Base-by-base conservation (phyloP, 2,113 vertebrate genomes). In the Pachypanchax playfairii region DNA sequence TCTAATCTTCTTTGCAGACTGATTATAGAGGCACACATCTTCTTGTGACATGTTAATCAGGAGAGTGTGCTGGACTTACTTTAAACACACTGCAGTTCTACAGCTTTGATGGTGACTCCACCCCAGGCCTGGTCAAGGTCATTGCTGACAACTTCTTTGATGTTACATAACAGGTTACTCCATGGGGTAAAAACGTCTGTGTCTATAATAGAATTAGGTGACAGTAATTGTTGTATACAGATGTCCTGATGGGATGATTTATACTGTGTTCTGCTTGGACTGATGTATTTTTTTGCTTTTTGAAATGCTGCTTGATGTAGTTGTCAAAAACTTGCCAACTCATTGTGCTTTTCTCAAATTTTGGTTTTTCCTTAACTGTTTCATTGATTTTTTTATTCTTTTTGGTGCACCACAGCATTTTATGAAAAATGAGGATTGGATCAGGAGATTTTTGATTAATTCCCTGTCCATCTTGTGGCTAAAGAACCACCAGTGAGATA, bases 381-480 rank as follows among this genome's bases (percentile, higher is more conserved):
- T 56, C 79, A 91, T 90, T 72, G 88, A 91, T 91, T 90, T 75
- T n/a, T n/a, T n/a, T n/a, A n/a, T n/a, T n/a, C n/a, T n/a, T n/a
- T n/a, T 58, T 24, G 22, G 63, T 24, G 75, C 56, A 79, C 48
- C 6, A 20, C 44, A 0, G 6, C 35, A 33, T 53, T 73, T 73
- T 75, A 73, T 80, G 65, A 88, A 78, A 89, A 86, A 88, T 80
- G 87, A 86, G 75, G 46, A 33, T 72, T 58, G 14, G 71, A 80
- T 84, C 58, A 48, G 20, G 71, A 85, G 61, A 88, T 87, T 83
- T 68, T 59, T 79, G 75, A 89, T 87, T 66, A 76, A 89, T 89
- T 81, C 59, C 69, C 47, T 59, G 35, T 24, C 56, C 54, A 46
- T 49, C 65, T 51, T 70, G 39, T 31, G 65, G 72, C 66, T 79